A percentile compares a stretch with the other conserved stretches of the same genome.
phyloP scores from a whole-genome alignment of 53 echinoderm and acorn worm species.

The Luidia sarsii region DNA sequence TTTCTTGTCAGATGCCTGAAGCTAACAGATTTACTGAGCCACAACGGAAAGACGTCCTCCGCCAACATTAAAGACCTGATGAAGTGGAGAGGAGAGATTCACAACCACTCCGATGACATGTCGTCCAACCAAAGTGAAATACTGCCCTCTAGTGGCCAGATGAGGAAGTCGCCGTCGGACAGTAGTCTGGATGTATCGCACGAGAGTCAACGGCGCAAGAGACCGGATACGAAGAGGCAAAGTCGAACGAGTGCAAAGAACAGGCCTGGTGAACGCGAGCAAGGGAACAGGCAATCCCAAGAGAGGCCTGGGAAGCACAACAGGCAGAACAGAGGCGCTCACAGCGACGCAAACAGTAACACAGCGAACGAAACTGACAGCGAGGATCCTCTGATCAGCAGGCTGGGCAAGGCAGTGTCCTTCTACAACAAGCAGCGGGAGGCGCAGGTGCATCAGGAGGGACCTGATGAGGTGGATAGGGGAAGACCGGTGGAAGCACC shows the following conservation, averaged over 20 bases:
- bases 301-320: not conserved
- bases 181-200: constrained; percentile 6
- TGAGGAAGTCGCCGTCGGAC: not conserved
- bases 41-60: constrained; percentile 4
- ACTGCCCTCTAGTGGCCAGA: constrained; percentile 14
- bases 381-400: constrained; percentile 11
- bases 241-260: not conserved
- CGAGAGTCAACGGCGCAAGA: not conserved
- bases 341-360: constrained; percentile 11
- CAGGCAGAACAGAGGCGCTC: not conserved
- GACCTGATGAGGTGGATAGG: constrained; percentile 22
- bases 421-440: constrained; percentile 7
- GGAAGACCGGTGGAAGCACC: not conserved
- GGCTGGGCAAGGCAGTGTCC: not conserved
- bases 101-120: constrained; percentile 10
- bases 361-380: constrained; percentile 6
- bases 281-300: not conserved
- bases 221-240: not conserved
- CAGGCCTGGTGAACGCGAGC: not conserved
- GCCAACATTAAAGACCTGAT: constrained; percentile 8
- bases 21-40: constrained; percentile 16
- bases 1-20: constrained; percentile 20
- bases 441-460: not conserved
- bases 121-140: constrained; percentile 20
- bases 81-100: constrained; percentile 24